Base-by-base conservation (phyloP, 2,888 invertebrate species). In the Alcis repandata region DNA sequence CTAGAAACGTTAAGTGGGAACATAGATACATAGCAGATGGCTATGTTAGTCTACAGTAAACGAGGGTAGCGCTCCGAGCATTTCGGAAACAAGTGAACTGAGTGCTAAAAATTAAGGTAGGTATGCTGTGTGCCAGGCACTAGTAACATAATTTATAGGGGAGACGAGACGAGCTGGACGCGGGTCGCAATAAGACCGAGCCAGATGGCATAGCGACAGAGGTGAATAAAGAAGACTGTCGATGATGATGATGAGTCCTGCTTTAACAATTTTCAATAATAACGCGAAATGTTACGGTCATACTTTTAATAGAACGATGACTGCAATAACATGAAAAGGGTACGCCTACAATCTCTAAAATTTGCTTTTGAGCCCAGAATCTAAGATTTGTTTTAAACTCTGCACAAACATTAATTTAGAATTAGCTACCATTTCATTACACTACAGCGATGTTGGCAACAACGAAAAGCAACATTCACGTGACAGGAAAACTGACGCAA, bases 221-320 rank as follows among this genome's bases (percentile, higher is more conserved):
- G 27, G 36, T 9, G 1, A 7, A 36, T 9, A 7, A 7, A 36
- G 36, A 36, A 36, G 10, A 9, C 36, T 36, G 36, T 11, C 1
- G 36, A 36, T 45, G 20, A 20, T 8, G 15, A 36, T 40, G 15
- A 45, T 20, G 15, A 17, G 33, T 32, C 17, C 32, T 11, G 49
- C 2, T 20, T 51, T 2, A 27, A 6, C 1, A 20, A 36, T 32
- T 32, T 48, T 15, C 33, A 19, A 36, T 36, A 33, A 19, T 13
- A 51, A 36, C 22, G 19, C 33, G 4, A 13, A 33, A 36, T 11
- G 17, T 49, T 32, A 33, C 33, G 27, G 19, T 22, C 45, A 46
- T 13, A 58, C 20, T 27, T 38, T 22, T 40, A 27, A 58, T 52
- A 59, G 49, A 32, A 51, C n/a, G 38, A 27, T 56, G 56, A 56